Evolutionary conservation across 1,140 invertebrate genomes (phyloP).

Genomic region (Mesaphorura yosii): DNA sequence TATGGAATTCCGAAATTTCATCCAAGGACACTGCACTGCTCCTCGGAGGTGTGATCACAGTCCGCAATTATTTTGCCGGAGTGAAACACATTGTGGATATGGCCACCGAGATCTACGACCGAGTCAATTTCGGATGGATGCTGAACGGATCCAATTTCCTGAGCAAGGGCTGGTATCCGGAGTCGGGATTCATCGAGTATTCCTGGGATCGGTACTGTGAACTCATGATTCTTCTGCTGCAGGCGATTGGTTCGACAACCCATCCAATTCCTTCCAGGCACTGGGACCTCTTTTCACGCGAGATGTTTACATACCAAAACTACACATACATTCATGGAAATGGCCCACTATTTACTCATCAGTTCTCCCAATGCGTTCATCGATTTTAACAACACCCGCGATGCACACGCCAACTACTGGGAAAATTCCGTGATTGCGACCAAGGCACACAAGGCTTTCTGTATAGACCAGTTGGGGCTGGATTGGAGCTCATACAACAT

Average conservation of each 20-base stretch:
- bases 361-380: constrained; percentile 22
- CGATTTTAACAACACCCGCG: constrained; percentile 13
- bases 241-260: constrained; percentile 22
- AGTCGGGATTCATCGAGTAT: constrained; percentile 20
- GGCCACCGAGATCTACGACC: constrained; percentile 22
- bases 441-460: constrained; percentile 14
- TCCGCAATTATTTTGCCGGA: constrained; percentile 23
- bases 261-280: constrained; percentile 18
- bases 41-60: constrained; percentile 20
- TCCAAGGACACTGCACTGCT: constrained; percentile 30
- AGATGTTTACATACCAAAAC: constrained; percentile 12
- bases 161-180: constrained; percentile 26
- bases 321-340: constrained; percentile 20
- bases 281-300: constrained; percentile 21
- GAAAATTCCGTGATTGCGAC: constrained; percentile 26
- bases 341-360: constrained; percentile 24
- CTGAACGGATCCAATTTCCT: constrained; percentile 20
- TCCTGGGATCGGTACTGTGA: constrained; percentile 28
- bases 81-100: constrained; percentile 16
- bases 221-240: constrained; percentile 23
- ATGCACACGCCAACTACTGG: constrained; percentile 21
- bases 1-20: constrained; percentile 26
- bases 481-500: constrained; percentile 13
- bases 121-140: constrained; percentile 27
- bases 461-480: not conserved